phyloP scores from a whole-genome alignment of 2,888 invertebrate genomes.

The Gerris lacustris region DNA sequence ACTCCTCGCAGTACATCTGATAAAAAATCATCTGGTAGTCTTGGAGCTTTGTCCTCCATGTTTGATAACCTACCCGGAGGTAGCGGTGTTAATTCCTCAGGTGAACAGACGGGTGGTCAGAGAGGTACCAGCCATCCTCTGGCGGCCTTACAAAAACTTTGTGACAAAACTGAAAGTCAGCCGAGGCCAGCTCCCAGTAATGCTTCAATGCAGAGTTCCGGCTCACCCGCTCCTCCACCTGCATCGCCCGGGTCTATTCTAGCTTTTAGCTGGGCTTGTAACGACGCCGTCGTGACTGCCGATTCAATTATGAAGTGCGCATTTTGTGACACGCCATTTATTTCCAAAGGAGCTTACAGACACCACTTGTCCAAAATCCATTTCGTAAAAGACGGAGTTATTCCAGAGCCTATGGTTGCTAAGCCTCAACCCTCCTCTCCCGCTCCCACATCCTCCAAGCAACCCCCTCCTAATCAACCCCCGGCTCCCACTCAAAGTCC shows the following conservation, averaged over 20 bases:
- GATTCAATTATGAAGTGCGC: slow-evolving; percentile 89
- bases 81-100: slow-evolving; percentile 28
- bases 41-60: slow-evolving; percentile 79
- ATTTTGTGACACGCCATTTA: slow-evolving; percentile 88
- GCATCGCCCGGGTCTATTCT: slow-evolving; percentile 68
- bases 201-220: slow-evolving; percentile 28
- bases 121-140: slow-evolving; percentile 70
- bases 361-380: slow-evolving; percentile 94
- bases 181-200: slow-evolving; percentile 36
- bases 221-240: slow-evolving; percentile 29
- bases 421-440: slow-evolving; percentile 38
- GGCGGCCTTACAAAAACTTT: slow-evolving; percentile 86
- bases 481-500: slow-evolving; percentile 29
- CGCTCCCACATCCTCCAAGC: slow-evolving; percentile 37
- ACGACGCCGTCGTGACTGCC: slow-evolving; percentile 74
- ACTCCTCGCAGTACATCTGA: slow-evolving; percentile 55
- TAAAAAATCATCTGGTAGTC: slow-evolving; percentile 46
- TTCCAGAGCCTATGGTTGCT: slow-evolving; percentile 56
- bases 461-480: slow-evolving; percentile 33
- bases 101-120: slow-evolving; percentile 45
- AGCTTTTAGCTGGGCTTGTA: slow-evolving; percentile 89
- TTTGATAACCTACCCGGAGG: slow-evolving; percentile 68
- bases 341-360: slow-evolving; percentile 91
- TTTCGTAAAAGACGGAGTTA: slow-evolving; percentile 82
- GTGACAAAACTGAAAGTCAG: slow-evolving; percentile 84